phyloP scores from a whole-genome alignment of 2,113 vertebrate genomes.

The Hiodon alosoides region DNA sequence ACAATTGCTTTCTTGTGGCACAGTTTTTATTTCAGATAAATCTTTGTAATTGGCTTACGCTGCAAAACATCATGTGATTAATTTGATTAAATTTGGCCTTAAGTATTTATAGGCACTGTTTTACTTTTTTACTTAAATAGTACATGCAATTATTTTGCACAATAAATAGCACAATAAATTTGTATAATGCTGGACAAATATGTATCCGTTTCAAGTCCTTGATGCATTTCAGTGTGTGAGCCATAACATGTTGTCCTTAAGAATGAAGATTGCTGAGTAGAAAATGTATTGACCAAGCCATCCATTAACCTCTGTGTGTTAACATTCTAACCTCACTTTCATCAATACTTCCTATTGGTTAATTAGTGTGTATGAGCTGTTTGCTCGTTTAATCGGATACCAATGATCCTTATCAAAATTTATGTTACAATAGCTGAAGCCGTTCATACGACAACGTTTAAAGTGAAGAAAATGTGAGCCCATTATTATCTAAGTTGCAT shows the following conservation, averaged over 20 bases:
- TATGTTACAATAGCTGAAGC: neutral
- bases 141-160: neutral
- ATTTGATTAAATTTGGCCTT: conserved; percentile 19
- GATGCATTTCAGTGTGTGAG: neutral
- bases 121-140: neutral
- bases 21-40: conserved; percentile 7
- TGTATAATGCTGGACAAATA: neutral
- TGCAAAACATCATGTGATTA: neutral
- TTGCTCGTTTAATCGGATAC: neutral
- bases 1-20: conserved; percentile 10
- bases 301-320: conserved; percentile 5
- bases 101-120: conserved; percentile 7
- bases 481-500: neutral
- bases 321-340: neutral
- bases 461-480: neutral
- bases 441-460: neutral
- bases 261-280: too few species aligned
- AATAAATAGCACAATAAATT: neutral
- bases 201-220: neutral
- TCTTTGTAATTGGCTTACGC: neutral
- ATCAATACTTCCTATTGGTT: neutral
- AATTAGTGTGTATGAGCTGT: neutral
- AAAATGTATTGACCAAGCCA: neutral
- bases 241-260: too few species aligned
- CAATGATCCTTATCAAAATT: neutral